A percentile compares a stretch with the other conserved stretches of the same genome.
phyloP scores from a whole-genome alignment of 2,797 vertebrate genomes.

The Limnodromus scolopaceus region DNA sequence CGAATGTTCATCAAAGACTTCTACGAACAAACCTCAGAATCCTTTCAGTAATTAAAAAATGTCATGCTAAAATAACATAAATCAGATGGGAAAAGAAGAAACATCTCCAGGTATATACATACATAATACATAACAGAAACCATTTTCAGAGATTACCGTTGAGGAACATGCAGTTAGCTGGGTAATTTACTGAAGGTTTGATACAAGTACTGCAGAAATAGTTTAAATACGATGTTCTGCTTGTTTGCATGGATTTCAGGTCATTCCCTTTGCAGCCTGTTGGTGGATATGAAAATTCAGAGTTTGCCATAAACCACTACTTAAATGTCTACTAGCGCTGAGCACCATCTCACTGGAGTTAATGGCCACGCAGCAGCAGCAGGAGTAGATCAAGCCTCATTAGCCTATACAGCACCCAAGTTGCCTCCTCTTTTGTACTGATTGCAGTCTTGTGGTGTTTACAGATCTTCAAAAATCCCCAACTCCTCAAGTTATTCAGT shows the following conservation, averaged over 20 bases:
- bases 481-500: background rate
- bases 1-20: background rate
- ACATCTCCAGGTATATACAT: background rate
- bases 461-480: background rate
- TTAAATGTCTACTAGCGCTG: background rate
- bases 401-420: background rate
- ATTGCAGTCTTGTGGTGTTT: background rate
- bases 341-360: background rate
- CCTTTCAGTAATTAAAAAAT: background rate
- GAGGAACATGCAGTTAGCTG: background rate
- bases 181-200: background rate
- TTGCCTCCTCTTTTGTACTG: background rate
- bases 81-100: background rate
- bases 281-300: background rate
- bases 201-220: background rate
- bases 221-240: background rate
- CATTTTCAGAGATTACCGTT: background rate
- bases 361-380: background rate
- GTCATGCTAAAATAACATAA: background rate
- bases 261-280: background rate
- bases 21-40: background rate
- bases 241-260: background rate
- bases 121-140: background rate
- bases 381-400: background rate
- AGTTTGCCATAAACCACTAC: background rate